Percentiles rank a stretch among this genome's conserved stretches.
These are phyloP conservation scores for Myanophis thanlyinensis DNA, from an alignment of 2,113 vertebrate genomes.

Conservation along the genomic window DNA sequence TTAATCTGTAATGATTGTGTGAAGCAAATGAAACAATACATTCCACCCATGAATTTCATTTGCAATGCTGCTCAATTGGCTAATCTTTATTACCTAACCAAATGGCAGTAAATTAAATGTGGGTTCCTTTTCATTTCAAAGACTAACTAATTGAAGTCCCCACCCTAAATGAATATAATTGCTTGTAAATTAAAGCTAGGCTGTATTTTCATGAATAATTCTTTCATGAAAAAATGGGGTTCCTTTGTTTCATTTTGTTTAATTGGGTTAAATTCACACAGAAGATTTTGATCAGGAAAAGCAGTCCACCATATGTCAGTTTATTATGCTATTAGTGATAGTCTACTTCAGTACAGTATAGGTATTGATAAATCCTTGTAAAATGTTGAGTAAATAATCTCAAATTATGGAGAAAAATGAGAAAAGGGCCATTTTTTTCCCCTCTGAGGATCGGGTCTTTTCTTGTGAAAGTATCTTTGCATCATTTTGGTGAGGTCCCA, in stretches of 20 bases:
- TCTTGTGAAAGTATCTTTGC: too few relatives aligned
- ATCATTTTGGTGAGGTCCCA: too few relatives aligned
- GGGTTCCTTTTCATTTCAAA: slow-evolving; percentile 46
- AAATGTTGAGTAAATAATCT: neutral
- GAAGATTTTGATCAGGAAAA: neutral
- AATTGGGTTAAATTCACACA: neutral
- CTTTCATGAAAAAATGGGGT: neutral
- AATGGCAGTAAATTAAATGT: slow-evolving; percentile 67
- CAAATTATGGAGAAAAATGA: neutral
- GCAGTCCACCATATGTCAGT: neutral
- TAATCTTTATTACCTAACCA: slow-evolving; percentile 56
- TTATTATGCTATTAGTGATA: neutral
- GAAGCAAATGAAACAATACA: slow-evolving; percentile 60
- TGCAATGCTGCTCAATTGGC: slow-evolving; percentile 59
- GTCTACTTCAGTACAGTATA: neutral
- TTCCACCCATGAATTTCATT: slow-evolving; percentile 58
- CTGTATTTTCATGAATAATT: neutral
- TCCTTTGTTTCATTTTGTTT: neutral
- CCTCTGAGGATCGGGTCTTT: too few relatives aligned
- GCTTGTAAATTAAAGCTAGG: slow-evolving; percentile 40
- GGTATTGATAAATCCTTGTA: neutral
- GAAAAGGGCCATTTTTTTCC: too few relatives aligned
- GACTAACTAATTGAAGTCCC: slow-evolving; percentile 59
- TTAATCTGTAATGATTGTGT: slow-evolving; percentile 71
- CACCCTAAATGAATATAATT: slow-evolving; percentile 55